These are phyloP conservation scores for Heterodera carotae DNA, from an alignment of 1,140 invertebrate genomes.

Conservation along the genomic window DNA sequence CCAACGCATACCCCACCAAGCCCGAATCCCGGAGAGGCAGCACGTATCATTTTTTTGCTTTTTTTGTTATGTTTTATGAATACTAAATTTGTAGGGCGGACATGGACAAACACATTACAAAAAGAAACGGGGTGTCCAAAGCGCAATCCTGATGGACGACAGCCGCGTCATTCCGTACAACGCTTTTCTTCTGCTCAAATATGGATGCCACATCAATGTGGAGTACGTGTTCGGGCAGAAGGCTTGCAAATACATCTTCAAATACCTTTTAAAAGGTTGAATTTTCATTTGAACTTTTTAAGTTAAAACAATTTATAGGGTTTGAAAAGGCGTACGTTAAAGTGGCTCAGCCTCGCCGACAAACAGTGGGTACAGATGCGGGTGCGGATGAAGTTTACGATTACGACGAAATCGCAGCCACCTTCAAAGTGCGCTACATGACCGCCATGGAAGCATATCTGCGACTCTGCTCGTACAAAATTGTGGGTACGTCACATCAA, in stretches of 20 bases:
- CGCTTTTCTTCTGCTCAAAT: not conserved
- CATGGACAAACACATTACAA: not conserved
- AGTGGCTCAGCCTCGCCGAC: not conserved
- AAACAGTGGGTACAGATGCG: not conserved
- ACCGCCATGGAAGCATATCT: not conserved
- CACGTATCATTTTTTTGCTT: not conserved
- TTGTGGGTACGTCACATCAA: not conserved
- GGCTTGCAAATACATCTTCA: not conserved
- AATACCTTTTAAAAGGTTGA: not conserved
- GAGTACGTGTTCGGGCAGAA: not conserved
- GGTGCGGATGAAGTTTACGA: not conserved
- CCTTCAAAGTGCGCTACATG: slow-evolving; percentile 5
- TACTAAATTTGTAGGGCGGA: not conserved
- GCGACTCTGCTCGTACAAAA: not conserved
- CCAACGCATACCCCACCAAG: not conserved
- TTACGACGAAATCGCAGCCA: slow-evolving; percentile 1
- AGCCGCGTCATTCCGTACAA: not conserved
- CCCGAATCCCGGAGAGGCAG: not conserved
- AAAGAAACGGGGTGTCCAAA: not conserved
- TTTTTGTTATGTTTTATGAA: not conserved
- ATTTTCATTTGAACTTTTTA: not conserved
- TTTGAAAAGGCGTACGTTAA: not conserved
- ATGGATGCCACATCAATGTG: not conserved
- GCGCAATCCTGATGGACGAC: not conserved
- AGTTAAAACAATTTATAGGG: not conserved